A percentile compares a stretch with the other conserved stretches of the same genome.
Evolutionary conservation across 1,140 invertebrate species (phyloP).

Genomic region (Dendroctonus valens): DNA sequence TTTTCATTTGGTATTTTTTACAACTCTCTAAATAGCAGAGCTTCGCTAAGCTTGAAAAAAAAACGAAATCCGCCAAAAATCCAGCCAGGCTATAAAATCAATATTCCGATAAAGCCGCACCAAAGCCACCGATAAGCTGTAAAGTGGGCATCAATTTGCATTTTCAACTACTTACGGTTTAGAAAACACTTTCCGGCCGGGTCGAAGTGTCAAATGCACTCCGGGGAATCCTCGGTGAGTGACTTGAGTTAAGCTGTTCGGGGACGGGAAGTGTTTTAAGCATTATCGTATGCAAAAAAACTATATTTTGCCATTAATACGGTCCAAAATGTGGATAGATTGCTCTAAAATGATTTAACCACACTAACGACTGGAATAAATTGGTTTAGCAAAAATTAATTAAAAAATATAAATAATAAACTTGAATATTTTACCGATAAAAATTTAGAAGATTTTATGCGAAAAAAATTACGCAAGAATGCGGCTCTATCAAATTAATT

Average conservation of each 20-base stretch:
- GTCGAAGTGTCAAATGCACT: slow-evolving; percentile 32
- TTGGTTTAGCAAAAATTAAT: too few species aligned
- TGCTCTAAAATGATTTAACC: not conserved
- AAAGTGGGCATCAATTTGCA: slow-evolving; percentile 40
- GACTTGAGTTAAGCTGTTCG: slow-evolving; percentile 25
- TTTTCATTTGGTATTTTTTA: not conserved
- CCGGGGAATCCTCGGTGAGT: slow-evolving; percentile 28
- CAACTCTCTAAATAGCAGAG: slow-evolving; percentile 2
- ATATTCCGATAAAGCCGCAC: slow-evolving; percentile 22
- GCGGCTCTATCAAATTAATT: too few species aligned
- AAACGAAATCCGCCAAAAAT: not conserved
- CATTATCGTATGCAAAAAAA: slow-evolving; percentile 4
- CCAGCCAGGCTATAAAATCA: slow-evolving; percentile 15
- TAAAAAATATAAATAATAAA: slow-evolving; percentile 2
- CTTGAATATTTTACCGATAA: too few species aligned
- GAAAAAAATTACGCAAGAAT: too few species aligned
- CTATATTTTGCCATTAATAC: not conserved
- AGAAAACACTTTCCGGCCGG: slow-evolving; percentile 21
- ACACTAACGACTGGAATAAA: too few species aligned
- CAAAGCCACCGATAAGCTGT: slow-evolving; percentile 36
- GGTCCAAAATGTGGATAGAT: not conserved
- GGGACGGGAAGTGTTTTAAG: not conserved
- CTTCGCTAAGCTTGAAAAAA: not conserved
- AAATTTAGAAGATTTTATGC: too few species aligned
- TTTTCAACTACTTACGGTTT: slow-evolving; percentile 33